These are phyloP conservation scores for Pelecanus crispus DNA, from an alignment of 2,113 vertebrate genomes.

Conservation along the genomic window DNA sequence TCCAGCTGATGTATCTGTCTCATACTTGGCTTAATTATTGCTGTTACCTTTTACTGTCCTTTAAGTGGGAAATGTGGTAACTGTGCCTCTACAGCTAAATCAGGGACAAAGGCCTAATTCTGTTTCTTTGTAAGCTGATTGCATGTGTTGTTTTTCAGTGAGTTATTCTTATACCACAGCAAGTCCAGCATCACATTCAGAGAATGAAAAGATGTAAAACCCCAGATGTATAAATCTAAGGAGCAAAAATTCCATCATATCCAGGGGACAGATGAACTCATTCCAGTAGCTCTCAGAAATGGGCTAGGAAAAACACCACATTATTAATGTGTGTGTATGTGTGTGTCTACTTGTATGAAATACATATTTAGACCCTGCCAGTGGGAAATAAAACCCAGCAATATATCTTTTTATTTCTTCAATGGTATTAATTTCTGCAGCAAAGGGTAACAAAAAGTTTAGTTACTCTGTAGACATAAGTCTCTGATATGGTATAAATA, in stretches of 20 bases:
- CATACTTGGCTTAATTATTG: neutral
- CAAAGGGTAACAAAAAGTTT: conserved; percentile 50
- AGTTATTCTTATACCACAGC: neutral
- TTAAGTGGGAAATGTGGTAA: neutral
- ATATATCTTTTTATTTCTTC: conserved; percentile 61
- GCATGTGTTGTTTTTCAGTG: neutral
- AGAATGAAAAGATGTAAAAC: neutral
- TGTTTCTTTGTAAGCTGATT: neutral
- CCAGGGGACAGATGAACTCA: conserved; percentile 21
- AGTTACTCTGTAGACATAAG: conserved; percentile 53
- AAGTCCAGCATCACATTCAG: neutral
- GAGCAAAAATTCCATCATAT: conserved; percentile 37
- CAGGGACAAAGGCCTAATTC: neutral
- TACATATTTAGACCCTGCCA: conserved; percentile 40
- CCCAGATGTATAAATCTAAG: conserved; percentile 26
- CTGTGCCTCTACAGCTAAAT: neutral
- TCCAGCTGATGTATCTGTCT: neutral
- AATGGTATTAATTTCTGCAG: conserved; percentile 58
- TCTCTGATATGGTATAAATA: conserved; percentile 54
- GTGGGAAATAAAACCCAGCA: conserved; percentile 46
- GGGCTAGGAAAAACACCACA: neutral
- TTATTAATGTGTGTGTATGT: conserved; percentile 43
- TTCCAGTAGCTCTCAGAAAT: conserved; percentile 26
- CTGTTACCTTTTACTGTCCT: neutral
- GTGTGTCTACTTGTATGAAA: conserved; percentile 47